phyloP scores from a whole-genome alignment of 2,797 vertebrate species.

The Phrynocephalus vlangalii region DNA sequence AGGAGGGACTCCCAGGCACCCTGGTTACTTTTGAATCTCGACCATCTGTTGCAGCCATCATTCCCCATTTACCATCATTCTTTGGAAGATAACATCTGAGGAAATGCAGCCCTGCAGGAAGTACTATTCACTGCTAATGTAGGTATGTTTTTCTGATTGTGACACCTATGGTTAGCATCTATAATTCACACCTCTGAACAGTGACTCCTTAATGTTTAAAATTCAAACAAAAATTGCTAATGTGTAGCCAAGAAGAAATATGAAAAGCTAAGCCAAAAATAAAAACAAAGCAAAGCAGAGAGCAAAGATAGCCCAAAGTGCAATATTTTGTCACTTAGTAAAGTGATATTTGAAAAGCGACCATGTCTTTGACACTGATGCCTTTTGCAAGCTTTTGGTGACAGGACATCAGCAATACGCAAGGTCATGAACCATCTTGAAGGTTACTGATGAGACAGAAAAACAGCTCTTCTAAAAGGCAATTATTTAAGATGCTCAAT shows the following conservation, averaged over 20 bases:
- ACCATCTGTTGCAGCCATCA: neutral
- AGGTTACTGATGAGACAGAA: conserved; percentile 58
- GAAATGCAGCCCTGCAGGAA: neutral
- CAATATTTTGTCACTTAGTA: conserved; percentile 13
- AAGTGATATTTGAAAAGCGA: conserved; percentile 52
- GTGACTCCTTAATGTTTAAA: neutral
- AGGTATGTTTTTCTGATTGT: neutral
- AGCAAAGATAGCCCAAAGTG: neutral
- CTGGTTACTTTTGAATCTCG: neutral
- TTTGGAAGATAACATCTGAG: neutral
- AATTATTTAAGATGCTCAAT: conserved; percentile 50
- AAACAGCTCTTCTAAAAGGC: conserved; percentile 40
- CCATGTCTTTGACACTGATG: conserved; percentile 55
- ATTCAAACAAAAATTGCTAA: neutral
- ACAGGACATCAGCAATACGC: conserved; percentile 35
- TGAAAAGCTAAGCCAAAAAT: conserved; percentile 28
- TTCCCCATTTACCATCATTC: neutral
- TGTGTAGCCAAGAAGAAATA: neutral
- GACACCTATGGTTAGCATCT: neutral
- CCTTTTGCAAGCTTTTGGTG: conserved; percentile 52
- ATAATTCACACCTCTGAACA: neutral
- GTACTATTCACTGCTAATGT: neutral
- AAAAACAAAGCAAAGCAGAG: conserved; percentile 14
- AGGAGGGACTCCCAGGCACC: too few species aligned
- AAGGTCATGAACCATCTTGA: conserved; percentile 51